Conservation (phyloP, 2,113 vertebrate species). For the Bos javanicus region DNA sequence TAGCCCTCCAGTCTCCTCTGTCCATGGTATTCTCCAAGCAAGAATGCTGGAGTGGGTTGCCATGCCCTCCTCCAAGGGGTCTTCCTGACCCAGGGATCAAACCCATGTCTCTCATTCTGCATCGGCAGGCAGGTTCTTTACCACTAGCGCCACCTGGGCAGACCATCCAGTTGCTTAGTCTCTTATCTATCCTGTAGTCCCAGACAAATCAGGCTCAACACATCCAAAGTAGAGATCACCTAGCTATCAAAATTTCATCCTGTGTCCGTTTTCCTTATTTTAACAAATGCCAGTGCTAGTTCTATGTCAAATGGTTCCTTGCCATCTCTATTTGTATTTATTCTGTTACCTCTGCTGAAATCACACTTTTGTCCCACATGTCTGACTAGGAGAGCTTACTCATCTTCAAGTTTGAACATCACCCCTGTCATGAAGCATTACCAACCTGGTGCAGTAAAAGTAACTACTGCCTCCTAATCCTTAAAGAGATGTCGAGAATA, state of each 20-base stretch:
- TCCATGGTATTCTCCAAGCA: background rate
- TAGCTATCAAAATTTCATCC: background rate
- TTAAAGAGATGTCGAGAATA: background rate
- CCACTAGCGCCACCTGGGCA: background rate
- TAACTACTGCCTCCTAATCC: background rate
- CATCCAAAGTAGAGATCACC: background rate
- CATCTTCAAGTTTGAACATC: background rate
- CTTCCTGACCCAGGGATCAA: background rate
- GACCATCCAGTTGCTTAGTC: background rate
- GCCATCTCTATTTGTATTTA: background rate
- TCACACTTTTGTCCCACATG: background rate
- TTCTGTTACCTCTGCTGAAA: background rate
- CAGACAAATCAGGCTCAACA: background rate
- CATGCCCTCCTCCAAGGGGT: background rate
- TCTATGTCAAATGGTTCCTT: slow-evolving; percentile 9
- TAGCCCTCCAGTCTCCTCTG: background rate
- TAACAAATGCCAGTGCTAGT: background rate
- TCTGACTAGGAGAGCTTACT: background rate
- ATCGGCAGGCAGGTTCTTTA: background rate
- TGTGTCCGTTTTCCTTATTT: slow-evolving; percentile 6
- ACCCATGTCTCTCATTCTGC: background rate
- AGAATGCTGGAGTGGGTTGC: background rate
- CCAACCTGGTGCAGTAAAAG: background rate
- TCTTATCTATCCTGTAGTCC: background rate
- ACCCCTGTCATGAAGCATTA: background rate